Conservation (phyloP, 1,140 invertebrate genomes). For the Sitophilus oryzae region DNA sequence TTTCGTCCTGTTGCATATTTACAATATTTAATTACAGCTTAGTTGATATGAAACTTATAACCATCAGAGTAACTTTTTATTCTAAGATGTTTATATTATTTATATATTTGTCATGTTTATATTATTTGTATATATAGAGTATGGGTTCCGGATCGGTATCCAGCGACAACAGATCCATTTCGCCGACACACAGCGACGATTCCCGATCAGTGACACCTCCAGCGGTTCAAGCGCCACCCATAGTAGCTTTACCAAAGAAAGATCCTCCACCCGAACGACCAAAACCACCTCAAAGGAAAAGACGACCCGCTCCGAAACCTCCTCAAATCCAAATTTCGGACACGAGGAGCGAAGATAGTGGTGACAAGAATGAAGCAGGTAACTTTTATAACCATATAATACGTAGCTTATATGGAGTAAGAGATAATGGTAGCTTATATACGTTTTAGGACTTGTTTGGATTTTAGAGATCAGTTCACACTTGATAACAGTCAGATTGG, state of each 20-base stretch:
- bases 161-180: constrained; percentile 41
- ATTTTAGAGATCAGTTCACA: too few species aligned
- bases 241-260: constrained; percentile 21
- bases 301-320: constrained; percentile 56
- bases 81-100: neutral
- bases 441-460: too few species aligned
- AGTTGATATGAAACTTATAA: neutral
- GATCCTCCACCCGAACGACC: constrained; percentile 47
- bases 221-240: constrained; percentile 24
- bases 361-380: constrained; percentile 3
- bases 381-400: neutral
- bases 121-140: constrained; percentile 30
- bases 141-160: constrained; percentile 41
- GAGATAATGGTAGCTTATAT: too few species aligned
- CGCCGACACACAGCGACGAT: constrained; percentile 42
- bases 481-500: too few species aligned
- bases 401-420: too few species aligned
- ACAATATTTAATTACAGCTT: too few species aligned
- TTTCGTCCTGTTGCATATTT: too few species aligned
- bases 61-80: neutral
- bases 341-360: neutral
- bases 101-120: neutral
- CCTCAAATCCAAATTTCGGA: constrained; percentile 36
- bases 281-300: constrained; percentile 48
- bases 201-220: constrained; percentile 41